Evolutionary conservation across 2,113 vertebrate species (phyloP).

Genomic region (Ancistrus triradiatus): DNA sequence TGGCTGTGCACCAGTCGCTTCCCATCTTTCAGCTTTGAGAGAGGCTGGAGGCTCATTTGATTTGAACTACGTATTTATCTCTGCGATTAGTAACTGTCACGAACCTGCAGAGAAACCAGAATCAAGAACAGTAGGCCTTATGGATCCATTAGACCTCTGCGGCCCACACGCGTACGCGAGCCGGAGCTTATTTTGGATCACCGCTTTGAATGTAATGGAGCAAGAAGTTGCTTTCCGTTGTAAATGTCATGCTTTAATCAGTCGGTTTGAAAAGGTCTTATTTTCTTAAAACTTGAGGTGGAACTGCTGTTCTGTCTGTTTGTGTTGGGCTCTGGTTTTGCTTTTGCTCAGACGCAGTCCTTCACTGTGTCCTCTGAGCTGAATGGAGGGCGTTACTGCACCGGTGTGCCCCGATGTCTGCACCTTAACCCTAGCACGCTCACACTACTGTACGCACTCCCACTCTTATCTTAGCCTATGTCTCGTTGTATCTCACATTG

Average conservation of each 20-base stretch:
- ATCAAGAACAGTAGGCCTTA: not conserved
- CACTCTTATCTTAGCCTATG: not conserved
- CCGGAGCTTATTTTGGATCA: slow-evolving; percentile 2
- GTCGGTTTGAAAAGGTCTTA: not conserved
- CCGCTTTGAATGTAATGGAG: slow-evolving; percentile 1
- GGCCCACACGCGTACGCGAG: not conserved
- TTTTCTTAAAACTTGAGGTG: not conserved
- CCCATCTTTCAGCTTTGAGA: slow-evolving; percentile 12
- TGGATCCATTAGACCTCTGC: not conserved
- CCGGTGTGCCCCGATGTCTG: slow-evolving; percentile 25
- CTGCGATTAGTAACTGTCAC: slow-evolving; percentile 25
- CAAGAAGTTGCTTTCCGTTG: not conserved
- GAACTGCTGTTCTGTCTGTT: not conserved
- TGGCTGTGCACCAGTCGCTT: not conserved
- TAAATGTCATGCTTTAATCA: slow-evolving; percentile 9
- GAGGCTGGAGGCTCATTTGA: not conserved
- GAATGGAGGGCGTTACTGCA: slow-evolving; percentile 32
- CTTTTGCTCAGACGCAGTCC: slow-evolving; percentile 15
- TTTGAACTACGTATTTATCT: slow-evolving; percentile 18
- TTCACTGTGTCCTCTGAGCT: slow-evolving; percentile 32
- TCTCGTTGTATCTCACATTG: not conserved
- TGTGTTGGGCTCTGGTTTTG: slow-evolving; percentile 16
- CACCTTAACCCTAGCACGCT: slow-evolving; percentile 5
- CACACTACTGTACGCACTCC: not conserved
- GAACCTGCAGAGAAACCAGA: not conserved